These are phyloP conservation scores for Harmothoe impar DNA, from an alignment of 2,888 invertebrate species.

Conservation along the genomic window DNA sequence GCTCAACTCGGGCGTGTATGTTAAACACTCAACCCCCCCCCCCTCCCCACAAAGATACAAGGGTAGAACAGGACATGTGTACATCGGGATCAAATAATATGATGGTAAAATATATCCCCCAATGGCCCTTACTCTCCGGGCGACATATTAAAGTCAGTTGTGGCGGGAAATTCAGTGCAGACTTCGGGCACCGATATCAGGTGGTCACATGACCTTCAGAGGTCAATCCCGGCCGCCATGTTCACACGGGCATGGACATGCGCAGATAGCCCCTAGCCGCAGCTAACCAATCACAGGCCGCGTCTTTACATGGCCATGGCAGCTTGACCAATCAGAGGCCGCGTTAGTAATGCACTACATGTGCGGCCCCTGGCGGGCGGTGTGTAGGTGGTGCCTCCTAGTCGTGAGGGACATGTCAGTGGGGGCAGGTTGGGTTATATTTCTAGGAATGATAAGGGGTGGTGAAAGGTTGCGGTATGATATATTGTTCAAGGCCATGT, in stretches of 20 bases:
- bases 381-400: not conserved
- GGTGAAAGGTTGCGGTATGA: not conserved
- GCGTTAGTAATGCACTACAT: conserved; percentile 27
- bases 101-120: no score
- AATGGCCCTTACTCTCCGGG: no score
- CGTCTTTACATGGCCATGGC: not conserved
- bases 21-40: no score
- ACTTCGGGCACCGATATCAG: not conserved
- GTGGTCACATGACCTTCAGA: not conserved
- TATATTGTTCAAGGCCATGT: no score
- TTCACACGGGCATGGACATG: conserved; percentile 47
- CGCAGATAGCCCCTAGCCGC: conserved; percentile 17
- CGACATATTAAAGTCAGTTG: not conserved
- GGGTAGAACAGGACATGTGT: no score
- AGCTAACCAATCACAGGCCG: conserved; percentile 11
- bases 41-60: no score
- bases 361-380: conserved; percentile 22
- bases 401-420: conserved; percentile 3
- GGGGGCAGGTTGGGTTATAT: not conserved
- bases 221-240: not conserved
- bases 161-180: not conserved
- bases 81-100: no score
- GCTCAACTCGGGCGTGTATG: no score
- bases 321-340: not conserved
- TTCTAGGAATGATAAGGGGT: conserved; percentile 22